Conservation (phyloP, 2,888 invertebrate species). For the Volucella inflata region DNA sequence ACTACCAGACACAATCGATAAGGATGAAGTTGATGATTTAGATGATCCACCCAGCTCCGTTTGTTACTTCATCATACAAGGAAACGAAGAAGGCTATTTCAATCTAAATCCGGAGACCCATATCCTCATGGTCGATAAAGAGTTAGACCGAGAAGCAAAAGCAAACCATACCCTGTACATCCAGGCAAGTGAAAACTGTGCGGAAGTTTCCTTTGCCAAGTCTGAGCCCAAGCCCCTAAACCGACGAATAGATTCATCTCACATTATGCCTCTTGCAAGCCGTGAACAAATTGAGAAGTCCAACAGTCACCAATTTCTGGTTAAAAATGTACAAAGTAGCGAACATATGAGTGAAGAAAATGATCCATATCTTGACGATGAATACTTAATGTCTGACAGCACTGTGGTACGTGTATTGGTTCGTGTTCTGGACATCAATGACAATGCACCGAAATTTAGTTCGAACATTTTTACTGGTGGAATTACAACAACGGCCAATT, state of each 20-base stretch:
- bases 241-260: constrained; percentile 74
- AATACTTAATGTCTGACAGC: constrained; percentile 85
- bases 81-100: constrained; percentile 90
- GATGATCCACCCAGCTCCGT: constrained; percentile 92
- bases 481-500: constrained; percentile 96
- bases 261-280: constrained; percentile 69
- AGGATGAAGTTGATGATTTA: constrained; percentile 92
- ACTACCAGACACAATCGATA: constrained; percentile 92
- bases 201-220: constrained; percentile 84
- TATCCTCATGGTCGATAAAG: constrained; percentile 84
- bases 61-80: constrained; percentile 96
- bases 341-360: constrained; percentile 15
- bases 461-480: constrained; percentile 95
- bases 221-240: constrained; percentile 5
- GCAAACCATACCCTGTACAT: constrained; percentile 89
- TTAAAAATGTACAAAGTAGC: constrained; percentile 77
- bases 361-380: constrained; percentile 39
- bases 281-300: constrained; percentile 53
- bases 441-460: constrained; percentile 93
- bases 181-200: constrained; percentile 93
- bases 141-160: constrained; percentile 90
- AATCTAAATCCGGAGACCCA: constrained; percentile 89
- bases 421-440: constrained; percentile 93
- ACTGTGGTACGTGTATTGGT: constrained; percentile 89
- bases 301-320: constrained; percentile 80